Conservation (phyloP, 1,140 invertebrate genomes). For the Drosophila persimilis region DNA sequence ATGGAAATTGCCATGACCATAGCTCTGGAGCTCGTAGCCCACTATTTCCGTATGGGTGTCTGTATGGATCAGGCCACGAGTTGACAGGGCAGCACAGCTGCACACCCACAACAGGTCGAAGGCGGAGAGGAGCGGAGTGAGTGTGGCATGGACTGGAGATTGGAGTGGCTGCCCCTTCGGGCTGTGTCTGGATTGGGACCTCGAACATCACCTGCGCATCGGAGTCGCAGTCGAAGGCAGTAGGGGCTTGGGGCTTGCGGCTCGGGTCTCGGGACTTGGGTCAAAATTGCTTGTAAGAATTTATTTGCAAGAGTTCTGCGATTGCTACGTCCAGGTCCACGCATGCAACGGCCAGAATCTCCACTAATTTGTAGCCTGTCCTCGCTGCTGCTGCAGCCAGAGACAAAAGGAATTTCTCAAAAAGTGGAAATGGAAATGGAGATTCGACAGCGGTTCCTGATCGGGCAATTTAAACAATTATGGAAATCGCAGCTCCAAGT, state of each 20-base stretch:
- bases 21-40: constrained; percentile 22
- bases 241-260: neutral
- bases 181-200: constrained; percentile 11
- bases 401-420: constrained; percentile 62
- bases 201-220: constrained; percentile 59
- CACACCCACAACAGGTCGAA: constrained; percentile 54
- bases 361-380: constrained; percentile 66
- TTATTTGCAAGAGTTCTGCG: constrained; percentile 62
- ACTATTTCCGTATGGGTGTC: constrained; percentile 48
- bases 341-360: neutral
- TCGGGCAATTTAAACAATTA: constrained; percentile 65
- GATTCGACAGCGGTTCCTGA: constrained; percentile 40
- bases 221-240: constrained; percentile 26
- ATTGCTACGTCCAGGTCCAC: constrained; percentile 26
- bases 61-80: constrained; percentile 39
- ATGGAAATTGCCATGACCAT: constrained; percentile 10
- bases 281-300: constrained; percentile 65
- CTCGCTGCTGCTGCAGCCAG: constrained; percentile 2
- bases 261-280: neutral
- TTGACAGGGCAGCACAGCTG: constrained; percentile 45
- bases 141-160: neutral
- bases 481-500: constrained; percentile 39
- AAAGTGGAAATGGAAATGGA: constrained; percentile 48
- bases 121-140: neutral
- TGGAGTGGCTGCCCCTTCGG: constrained; percentile 33